A percentile compares a stretch with the other conserved stretches of the same genome.
Evolutionary conservation across 2,888 invertebrate genomes (phyloP).

Genomic region (Parthenolecanium corni): DNA sequence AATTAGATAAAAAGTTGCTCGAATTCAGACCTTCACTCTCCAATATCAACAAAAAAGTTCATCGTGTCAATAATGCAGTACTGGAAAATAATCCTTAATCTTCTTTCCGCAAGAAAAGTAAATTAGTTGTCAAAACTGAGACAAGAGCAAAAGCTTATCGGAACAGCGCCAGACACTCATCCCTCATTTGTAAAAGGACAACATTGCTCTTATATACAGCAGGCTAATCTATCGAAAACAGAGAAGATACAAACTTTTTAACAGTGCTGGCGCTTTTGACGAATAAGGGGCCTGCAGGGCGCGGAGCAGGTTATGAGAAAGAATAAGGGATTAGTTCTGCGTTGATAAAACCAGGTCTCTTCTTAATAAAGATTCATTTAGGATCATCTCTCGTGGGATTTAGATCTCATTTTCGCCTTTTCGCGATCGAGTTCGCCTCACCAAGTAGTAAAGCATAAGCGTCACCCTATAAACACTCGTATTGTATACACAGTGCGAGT

Average conservation of each 20-base stretch:
- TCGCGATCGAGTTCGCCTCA: conserved; percentile 3
- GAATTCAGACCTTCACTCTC: background rate
- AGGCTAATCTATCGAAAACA: conserved; percentile 27
- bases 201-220: conserved; percentile 16
- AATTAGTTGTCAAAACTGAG: conserved; percentile 28
- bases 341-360: conserved; percentile 28
- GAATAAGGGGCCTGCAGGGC: too few relatives aligned
- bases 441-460: too few relatives aligned
- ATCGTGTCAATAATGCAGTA: conserved; percentile 27
- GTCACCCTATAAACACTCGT: background rate
- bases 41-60: conserved; percentile 23
- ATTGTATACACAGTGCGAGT: too few relatives aligned
- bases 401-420: conserved; percentile 25
- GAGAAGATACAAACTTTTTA: conserved; percentile 25
- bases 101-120: conserved; percentile 27
- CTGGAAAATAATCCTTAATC: conserved; percentile 27
- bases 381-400: conserved; percentile 26
- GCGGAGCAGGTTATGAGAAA: conserved; percentile 7
- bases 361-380: conserved; percentile 28
- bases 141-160: conserved; percentile 26
- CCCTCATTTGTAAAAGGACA: conserved; percentile 28
- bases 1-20: conserved; percentile 14
- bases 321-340: conserved; percentile 26
- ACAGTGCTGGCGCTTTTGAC: conserved; percentile 5
- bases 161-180: conserved; percentile 27